A percentile compares a stretch with the other conserved stretches of the same genome.
Evolutionary conservation across 2,113 vertebrate genomes (phyloP).

Genomic region (Cavia porcellus): DNA sequence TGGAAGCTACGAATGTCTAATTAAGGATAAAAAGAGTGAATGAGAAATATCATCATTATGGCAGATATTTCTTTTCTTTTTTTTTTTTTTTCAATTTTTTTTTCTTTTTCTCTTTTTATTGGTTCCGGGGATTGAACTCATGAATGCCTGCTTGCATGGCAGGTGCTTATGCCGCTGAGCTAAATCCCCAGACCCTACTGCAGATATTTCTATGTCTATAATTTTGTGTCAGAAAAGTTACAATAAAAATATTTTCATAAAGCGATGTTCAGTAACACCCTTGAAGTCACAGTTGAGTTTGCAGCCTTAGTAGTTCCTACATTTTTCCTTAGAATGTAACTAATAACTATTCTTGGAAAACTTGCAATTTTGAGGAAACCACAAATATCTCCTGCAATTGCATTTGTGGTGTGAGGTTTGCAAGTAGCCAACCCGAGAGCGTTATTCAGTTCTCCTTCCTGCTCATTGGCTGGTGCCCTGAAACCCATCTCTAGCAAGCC

Average conservation of each 20-base stretch:
- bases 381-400: neutral
- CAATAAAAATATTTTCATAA: slow-evolving; percentile 3
- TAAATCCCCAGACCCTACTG: no score
- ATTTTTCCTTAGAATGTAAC: neutral
- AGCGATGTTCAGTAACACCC: neutral
- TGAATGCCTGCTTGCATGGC: no score
- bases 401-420: neutral
- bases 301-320: neutral
- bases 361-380: neutral
- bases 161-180: no score
- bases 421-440: neutral
- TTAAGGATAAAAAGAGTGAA: neutral
- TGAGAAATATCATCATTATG: neutral
- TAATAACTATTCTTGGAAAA: neutral
- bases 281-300: neutral
- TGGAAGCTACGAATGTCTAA: neutral
- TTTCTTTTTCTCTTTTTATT: no score
- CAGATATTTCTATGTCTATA: neutral
- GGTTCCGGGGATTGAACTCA: no score
- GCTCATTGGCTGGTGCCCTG: neutral
- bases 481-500: neutral
- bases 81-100: no score
- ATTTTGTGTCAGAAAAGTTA: neutral
- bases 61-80: neutral
- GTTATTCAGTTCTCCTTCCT: neutral